These are phyloP conservation scores for Thymelicus lineola DNA, from an alignment of 2,888 invertebrate species.

Conservation along the genomic window DNA sequence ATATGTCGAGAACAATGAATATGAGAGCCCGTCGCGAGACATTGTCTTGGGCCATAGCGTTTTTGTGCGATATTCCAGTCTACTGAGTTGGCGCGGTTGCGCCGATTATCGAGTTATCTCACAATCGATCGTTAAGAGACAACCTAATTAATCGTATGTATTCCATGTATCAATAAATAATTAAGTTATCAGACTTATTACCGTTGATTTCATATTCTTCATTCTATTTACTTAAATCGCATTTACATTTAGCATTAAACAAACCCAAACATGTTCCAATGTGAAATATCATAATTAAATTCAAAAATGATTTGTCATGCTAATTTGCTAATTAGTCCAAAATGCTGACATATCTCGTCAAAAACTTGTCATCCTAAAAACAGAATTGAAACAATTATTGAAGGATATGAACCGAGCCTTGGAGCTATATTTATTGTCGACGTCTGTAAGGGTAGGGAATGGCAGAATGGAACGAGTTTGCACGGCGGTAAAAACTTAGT, in stretches of 20 bases:
- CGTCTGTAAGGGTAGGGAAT: conserved; percentile 65
- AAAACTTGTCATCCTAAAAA: conserved; percentile 30
- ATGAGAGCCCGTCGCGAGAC: conserved; percentile 66
- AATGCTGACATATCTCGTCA: conserved; percentile 24
- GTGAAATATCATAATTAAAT: conserved; percentile 24
- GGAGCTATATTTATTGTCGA: conserved; percentile 70
- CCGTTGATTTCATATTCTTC: background rate
- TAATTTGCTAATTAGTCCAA: conserved; percentile 27
- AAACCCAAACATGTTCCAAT: conserved; percentile 1
- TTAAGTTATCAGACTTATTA: background rate
- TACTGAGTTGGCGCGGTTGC: conserved; percentile 43
- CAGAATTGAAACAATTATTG: conserved; percentile 50
- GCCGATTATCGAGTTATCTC: conserved; percentile 37
- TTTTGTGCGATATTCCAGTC: conserved; percentile 62
- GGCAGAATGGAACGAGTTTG: conserved; percentile 70
- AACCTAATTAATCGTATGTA: conserved; percentile 34
- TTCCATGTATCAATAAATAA: conserved; percentile 5
- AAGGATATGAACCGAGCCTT: conserved; percentile 61
- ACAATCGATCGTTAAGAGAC: conserved; percentile 33
- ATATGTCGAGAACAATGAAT: conserved; percentile 77
- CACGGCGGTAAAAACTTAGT: conserved; percentile 72
- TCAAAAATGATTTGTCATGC: conserved; percentile 31
- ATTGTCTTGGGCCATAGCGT: conserved; percentile 59
- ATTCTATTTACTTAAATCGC: background rate
- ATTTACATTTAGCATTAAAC: background rate